phyloP scores from a whole-genome alignment of 2,888 invertebrate genomes.

The Leucophora obtusa region DNA sequence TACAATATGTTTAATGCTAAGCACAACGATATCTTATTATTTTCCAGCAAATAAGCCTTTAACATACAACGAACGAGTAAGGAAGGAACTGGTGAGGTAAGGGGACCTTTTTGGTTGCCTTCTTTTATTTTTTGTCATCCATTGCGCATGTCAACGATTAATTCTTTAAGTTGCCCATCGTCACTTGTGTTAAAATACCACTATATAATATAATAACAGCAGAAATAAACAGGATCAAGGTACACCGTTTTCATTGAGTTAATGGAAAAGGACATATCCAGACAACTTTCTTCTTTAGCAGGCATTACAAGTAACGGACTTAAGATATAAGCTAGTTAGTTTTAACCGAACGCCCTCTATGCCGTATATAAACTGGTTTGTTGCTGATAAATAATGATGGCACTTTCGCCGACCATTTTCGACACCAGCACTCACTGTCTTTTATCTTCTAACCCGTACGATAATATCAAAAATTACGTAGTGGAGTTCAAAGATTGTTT shows the following conservation, averaged over 20 bases:
- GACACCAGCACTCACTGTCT: too few relatives aligned
- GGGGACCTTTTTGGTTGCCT: conserved; percentile 24
- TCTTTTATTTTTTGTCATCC: conserved; percentile 55
- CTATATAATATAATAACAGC: conserved; percentile 41
- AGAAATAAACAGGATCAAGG: conserved; percentile 43
- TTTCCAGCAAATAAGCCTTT: conserved; percentile 67
- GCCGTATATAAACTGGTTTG: too few relatives aligned
- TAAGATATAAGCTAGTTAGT: too few relatives aligned
- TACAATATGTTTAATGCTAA: conserved; percentile 78
- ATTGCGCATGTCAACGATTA: conserved; percentile 78
- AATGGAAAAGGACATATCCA: too few relatives aligned
- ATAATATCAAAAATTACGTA: too few relatives aligned
- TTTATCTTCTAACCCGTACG: too few relatives aligned
- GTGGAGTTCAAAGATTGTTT: too few relatives aligned
- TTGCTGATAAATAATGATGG: too few relatives aligned
- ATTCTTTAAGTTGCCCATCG: conserved; percentile 76
- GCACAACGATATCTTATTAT: conserved; percentile 72
- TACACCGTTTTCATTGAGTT: conserved; percentile 50
- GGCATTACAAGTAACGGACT: too few relatives aligned
- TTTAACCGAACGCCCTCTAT: too few relatives aligned
- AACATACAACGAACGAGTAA: conserved; percentile 46
- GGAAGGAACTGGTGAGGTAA: conserved; percentile 18
- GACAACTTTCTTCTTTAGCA: too few relatives aligned
- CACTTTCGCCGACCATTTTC: too few relatives aligned
- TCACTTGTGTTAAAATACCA: conserved; percentile 70